Base-by-base conservation (phyloP, 1,140 invertebrate genomes). In the Drosophila willistoni region DNA sequence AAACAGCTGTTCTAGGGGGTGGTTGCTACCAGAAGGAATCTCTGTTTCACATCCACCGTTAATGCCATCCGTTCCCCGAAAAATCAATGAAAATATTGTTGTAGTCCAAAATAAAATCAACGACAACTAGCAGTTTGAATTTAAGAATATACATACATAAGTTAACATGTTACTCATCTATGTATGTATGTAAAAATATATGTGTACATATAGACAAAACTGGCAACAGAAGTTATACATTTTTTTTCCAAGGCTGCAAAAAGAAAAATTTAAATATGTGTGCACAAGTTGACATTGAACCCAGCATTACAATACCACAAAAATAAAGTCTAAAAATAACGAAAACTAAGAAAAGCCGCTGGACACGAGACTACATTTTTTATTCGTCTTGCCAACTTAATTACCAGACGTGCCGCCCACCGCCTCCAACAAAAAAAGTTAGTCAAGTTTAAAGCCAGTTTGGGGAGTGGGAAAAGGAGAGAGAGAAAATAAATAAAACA, bases 121-220 rank as follows among this genome's bases (percentile, higher is more conserved):
- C 83, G 83, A 87, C 83, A 86, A 87, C 79, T 77, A 14, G 41
- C 62, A 71, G 84, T 87, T 87, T 80, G 77, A 89, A 87, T 70
- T 79, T 82, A 87, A 71, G 71, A 29, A 29, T 29, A 29, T 76
- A 75, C 69, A 60, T 76, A 74, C 72, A 64, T 76, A 76, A 73
- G 69, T 66, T 69, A 70, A 82, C 75, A 68, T 80, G 55, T 57
- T 17, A 34, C 7, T 39, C 12, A 55, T 25, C 7, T 13, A 59
- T 39, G 36, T 59, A 57, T 5, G 7, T 10, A 17, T 1, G 14
- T 14, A n/a, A 9, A n/a, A 4, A 36, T 57, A 47, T 17, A 51
- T 22, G 2, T 51, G 19, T 3, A 19, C 7, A 22, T 39, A 39
- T 10, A 47, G 7, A 6, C 29, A 29, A 29, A 10, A 17, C 17